These are phyloP conservation scores for Drosophila willistoni DNA, from an alignment of 1,140 invertebrate genomes.

Conservation along the genomic window DNA sequence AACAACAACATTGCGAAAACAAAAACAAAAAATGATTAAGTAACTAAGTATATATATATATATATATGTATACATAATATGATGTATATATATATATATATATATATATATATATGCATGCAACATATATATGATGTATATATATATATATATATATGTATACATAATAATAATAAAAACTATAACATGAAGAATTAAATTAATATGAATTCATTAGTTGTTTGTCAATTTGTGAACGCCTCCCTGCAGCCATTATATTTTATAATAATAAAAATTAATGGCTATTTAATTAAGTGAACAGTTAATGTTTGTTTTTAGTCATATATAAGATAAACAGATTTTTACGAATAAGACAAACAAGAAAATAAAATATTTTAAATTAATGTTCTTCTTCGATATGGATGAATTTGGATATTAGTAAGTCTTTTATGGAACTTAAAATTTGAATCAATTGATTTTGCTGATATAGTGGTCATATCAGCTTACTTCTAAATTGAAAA, in stretches of 20 bases:
- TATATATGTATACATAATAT: not conserved
- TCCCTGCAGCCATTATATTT: not conserved
- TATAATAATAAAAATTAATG: not conserved
- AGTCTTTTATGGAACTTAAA: not conserved
- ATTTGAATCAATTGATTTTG: not conserved
- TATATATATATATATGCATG: not conserved
- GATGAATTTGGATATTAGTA: not conserved
- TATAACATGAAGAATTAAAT: not conserved
- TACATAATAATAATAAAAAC: not conserved
- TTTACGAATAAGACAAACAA: not conserved
- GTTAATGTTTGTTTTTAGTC: conserved; percentile 5
- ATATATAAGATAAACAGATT: not conserved
- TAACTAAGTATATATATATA: not conserved
- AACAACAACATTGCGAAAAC: conserved; percentile 33
- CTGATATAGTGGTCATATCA: not conserved
- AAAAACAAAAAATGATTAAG: conserved; percentile 28
- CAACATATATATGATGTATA: too few species aligned
- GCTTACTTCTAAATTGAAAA: too few species aligned
- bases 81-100: not conserved
- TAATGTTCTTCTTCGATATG: not conserved
- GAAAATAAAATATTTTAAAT: conserved; percentile 5
- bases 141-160: not conserved
- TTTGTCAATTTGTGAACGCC: not conserved
- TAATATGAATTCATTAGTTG: not conserved
- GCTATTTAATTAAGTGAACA: not conserved